Evolutionary conservation across 2,797 vertebrate genomes (phyloP), one percentile per base, ranked within the genome.

Genomic region (Diglossa cyanea): DNA sequence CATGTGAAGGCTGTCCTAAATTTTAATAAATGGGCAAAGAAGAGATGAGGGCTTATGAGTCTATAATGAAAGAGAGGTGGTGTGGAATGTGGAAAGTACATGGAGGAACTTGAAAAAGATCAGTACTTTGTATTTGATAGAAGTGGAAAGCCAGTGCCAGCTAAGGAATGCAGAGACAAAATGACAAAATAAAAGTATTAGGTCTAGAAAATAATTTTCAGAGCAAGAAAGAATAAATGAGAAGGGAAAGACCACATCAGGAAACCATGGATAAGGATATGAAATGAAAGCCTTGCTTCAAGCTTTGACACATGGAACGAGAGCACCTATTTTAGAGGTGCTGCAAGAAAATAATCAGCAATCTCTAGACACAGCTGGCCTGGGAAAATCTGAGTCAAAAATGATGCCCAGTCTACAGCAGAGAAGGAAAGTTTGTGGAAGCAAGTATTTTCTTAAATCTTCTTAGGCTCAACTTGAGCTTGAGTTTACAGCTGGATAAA

Each of bases 401-500:
- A 30, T 51, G 30, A 65, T 61, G 50, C 17, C 31, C 21, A 23
- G 13, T 76, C 88, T 68, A 54, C 25, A 86, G 17, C 31, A 73
- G 9, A 50, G 45, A 80, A 70, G 13, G n/a, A 77, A 79, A 77
- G 16, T 26, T 48, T 25, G 18, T 89, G 55, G 35, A 78, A 91
- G 18, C 16, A 92, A 76, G 24, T 76, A 45, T 73, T 95, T 87
- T 85, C 86, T 82, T 82, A 67, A 74, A 71, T 89, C 60, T 91
- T 82, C 17, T 26, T 31, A 82, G 40, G 17, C 53, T 87, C 48
- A 75, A 37, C 25, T 73, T 54, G 50, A 88, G 33, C 35, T 67
- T 77, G 35, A 75, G 13, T 30, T 86, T 86, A 88, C 20, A 51
- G 35, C 47, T 86, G 31, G 19, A 70, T 68, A 81, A 83, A 88